Base-by-base conservation (phyloP, 2,113 vertebrate species). In the Nyctibius bracteatus region DNA sequence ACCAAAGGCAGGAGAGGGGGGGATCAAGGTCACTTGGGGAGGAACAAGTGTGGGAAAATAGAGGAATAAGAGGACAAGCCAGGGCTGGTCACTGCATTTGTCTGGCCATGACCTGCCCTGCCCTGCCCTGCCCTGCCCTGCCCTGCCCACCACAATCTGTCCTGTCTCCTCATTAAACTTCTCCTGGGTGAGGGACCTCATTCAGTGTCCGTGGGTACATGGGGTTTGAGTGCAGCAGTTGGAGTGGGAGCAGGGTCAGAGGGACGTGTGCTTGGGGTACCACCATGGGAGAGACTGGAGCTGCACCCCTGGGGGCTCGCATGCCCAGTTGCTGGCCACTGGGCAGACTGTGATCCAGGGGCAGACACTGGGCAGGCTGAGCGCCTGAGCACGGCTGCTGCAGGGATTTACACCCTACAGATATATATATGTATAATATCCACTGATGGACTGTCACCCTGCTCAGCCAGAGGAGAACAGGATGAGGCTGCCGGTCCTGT, bases 351-450 rank as follows among this genome's bases (percentile, higher is more conserved):
- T 46, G 54, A 73, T 72, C 28, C 58, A 44, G 28, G 24, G 51
- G 9, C 6, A 8, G 27, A 18, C 27, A 43, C 54, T 21, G 41
- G 23, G 35, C 13, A 10, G 37, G 33, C 28, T 31, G 14, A 77
- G 78, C 6, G 0, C 10, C 27, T n/a, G 21, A 51, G 37, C 37
- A 10, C 0, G 0, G 17, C 33, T 58, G 37, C 44, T 65, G 57
- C 39, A 54, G 51, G 30, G 14, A 73, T 78, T 65, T 51, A 28
- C 30, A 41, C 9, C n/a, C 14, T n/a, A 5, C 1, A 0, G 16
- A 18, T 22, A 5, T 33, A 5, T 31, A 2, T 57, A 30, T 19
- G 5, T 13, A 13, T 51, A 22, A 70, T 47, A n/a, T 62, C 47
- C 31, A 30, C 59, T 5, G 46, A 49, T 7, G 35, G n/a, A 22